Evolutionary conservation across 35 echinoderm and acorn worm genomes (phyloP).

Genomic region (Antedon bifida): DNA sequence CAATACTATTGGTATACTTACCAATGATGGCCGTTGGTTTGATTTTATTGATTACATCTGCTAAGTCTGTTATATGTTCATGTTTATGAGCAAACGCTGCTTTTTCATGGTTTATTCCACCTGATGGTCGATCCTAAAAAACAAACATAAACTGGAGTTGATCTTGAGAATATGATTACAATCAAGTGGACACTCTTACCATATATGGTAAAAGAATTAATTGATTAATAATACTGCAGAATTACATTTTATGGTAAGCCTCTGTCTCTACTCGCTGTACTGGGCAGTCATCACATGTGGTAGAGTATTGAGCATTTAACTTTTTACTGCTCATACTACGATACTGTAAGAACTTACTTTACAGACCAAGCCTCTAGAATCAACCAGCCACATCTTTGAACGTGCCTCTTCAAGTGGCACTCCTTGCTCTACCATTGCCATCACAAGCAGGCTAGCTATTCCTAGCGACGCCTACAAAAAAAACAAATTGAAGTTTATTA

Average conservation of each 20-base stretch:
- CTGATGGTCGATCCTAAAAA: conserved; percentile 45
- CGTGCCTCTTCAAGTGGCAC: conserved; percentile 40
- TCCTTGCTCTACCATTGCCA: conserved; percentile 65
- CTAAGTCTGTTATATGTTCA: conserved; percentile 43
- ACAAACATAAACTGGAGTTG: neutral
- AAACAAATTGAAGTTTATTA: neutral
- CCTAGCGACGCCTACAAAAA: conserved; percentile 65
- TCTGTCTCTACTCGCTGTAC: too few relatives aligned
- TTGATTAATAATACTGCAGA: too few relatives aligned
- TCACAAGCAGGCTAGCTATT: conserved; percentile 80
- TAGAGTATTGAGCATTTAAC: too few relatives aligned
- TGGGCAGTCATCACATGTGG: too few relatives aligned
- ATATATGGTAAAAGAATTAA: too few relatives aligned
- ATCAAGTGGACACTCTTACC: too few relatives aligned
- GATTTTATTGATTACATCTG: conserved; percentile 35
- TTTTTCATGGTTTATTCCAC: conserved; percentile 68
- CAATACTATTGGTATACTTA: too few relatives aligned
- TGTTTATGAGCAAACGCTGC: conserved; percentile 60
- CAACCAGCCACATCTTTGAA: conserved; percentile 61
- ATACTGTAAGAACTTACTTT: conserved; percentile 34
- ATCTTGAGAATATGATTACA: too few relatives aligned
- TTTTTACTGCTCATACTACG: too few relatives aligned
- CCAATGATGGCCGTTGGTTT: conserved; percentile 86
- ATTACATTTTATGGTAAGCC: too few relatives aligned
- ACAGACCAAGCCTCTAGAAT: conserved; percentile 75